These are phyloP conservation scores for Xestoiulus laeticollis DNA, from an alignment of 2,888 invertebrate species.

Conservation along the genomic window DNA sequence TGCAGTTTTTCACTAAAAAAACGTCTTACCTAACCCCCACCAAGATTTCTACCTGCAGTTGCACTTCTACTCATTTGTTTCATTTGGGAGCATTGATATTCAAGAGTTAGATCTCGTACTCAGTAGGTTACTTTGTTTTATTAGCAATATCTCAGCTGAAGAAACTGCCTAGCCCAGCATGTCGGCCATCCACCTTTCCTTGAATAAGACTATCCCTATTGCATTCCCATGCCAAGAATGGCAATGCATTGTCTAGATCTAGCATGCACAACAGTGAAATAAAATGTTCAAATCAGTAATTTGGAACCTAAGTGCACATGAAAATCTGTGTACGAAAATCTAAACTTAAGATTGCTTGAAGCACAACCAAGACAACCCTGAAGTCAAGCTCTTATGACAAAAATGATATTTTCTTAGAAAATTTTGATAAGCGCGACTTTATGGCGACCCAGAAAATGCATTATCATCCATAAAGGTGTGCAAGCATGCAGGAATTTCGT, in stretches of 20 bases:
- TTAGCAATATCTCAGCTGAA: constrained; percentile 35
- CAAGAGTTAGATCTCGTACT: neutral
- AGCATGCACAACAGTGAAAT: neutral
- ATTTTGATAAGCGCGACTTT: neutral
- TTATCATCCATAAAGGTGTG: neutral
- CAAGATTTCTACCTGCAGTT: neutral
- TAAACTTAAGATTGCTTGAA: no score
- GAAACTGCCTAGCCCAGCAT: constrained; percentile 5
- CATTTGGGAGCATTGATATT: neutral
- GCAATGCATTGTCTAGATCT: neutral
- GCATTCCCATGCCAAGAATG: neutral
- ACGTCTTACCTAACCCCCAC: neutral
- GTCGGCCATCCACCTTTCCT: constrained; percentile 33
- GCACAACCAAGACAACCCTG: neutral
- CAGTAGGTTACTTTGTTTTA: constrained; percentile 31
- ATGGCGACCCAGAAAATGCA: neutral
- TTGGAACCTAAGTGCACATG: neutral
- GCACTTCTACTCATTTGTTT: neutral
- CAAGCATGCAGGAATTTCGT: neutral
- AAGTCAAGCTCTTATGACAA: neutral
- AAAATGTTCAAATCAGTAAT: neutral
- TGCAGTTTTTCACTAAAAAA: neutral
- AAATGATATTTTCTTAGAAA: neutral
- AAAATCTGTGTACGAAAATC: neutral
- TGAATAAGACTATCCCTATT: neutral